phyloP scores from a whole-genome alignment of 2,113 vertebrate genomes.

The Tachycineta bicolor region DNA sequence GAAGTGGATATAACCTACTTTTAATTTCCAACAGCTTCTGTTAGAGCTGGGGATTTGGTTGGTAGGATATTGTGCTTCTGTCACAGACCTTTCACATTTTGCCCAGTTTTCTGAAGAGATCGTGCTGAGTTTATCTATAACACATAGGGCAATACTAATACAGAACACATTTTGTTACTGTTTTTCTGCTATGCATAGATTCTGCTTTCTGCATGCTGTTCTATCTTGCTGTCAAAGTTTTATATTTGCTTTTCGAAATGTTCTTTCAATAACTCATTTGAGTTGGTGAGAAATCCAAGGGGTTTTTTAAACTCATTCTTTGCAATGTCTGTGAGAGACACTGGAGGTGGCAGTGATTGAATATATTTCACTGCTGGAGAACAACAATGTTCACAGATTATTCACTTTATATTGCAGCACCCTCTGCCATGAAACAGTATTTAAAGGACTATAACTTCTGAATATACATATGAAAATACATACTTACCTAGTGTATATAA shows the following conservation, averaged over 20 bases:
- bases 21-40: background rate
- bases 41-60: background rate
- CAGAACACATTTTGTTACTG: background rate
- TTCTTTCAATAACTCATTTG: background rate
- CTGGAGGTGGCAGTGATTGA: background rate
- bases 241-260: background rate
- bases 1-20: background rate
- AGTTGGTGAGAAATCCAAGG: background rate
- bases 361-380: background rate
- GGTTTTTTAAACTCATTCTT: background rate
- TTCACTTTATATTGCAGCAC: background rate
- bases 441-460: background rate
- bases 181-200: background rate
- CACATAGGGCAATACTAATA: background rate
- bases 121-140: background rate
- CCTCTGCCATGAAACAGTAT: background rate
- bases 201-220: background rate
- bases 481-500: background rate
- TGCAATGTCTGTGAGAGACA: background rate
- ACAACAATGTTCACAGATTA: background rate
- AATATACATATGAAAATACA: background rate
- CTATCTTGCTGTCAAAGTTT: background rate
- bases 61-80: background rate
- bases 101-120: background rate
- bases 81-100: background rate